Evolutionary conservation across 1,140 invertebrate genomes (phyloP).

Genomic region (Ectropis grisescens): DNA sequence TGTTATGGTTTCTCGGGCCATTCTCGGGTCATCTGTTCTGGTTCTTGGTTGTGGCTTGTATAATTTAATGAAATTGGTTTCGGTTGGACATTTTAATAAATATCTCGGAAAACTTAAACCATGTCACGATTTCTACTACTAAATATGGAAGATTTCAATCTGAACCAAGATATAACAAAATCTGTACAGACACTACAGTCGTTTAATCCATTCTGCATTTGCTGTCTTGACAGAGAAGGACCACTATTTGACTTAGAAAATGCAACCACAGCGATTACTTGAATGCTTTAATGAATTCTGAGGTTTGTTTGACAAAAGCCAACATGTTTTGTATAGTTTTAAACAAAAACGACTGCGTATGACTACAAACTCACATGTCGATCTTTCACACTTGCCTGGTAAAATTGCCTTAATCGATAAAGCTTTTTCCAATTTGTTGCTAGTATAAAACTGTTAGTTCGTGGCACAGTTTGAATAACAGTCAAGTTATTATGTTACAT

Average conservation of each 20-base stretch:
- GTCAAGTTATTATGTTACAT: too few relatives aligned
- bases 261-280: slow-evolving; percentile 3
- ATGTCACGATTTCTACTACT: not conserved
- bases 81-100: too few relatives aligned
- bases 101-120: not conserved
- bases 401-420: too few relatives aligned
- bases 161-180: slow-evolving; percentile 1
- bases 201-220: slow-evolving; percentile 1
- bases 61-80: too few relatives aligned
- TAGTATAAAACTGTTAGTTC: too few relatives aligned
- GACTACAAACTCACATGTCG: too few relatives aligned
- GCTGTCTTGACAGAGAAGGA: not conserved
- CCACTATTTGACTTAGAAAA: not conserved
- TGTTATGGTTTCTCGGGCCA: not conserved
- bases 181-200: not conserved
- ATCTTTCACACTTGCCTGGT: too few relatives aligned
- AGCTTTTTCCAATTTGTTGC: too few relatives aligned
- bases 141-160: slow-evolving; percentile 1
- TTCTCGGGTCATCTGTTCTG: too few relatives aligned
- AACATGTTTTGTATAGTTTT: not conserved
- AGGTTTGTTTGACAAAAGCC: not conserved
- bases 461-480: too few relatives aligned
- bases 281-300: not conserved
- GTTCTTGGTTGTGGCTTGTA: too few relatives aligned
- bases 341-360: not conserved